A percentile compares a stretch with the other conserved stretches of the same genome.
phyloP scores from a whole-genome alignment of 2,888 invertebrate species.

The Monoplex corrugatus region DNA sequence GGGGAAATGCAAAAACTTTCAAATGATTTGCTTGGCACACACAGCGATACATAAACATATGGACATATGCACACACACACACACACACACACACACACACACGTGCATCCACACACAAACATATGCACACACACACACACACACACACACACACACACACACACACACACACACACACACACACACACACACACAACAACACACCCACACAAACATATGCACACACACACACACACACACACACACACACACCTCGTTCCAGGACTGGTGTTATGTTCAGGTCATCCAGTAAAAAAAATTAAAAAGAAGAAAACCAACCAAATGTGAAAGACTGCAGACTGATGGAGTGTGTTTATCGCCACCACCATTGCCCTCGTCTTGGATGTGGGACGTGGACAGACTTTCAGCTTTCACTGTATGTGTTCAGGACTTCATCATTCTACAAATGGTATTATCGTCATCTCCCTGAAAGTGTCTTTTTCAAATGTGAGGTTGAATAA shows the following conservation, averaged over 20 bases:
- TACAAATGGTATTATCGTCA: too few relatives aligned
- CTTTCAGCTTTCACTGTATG: too few relatives aligned
- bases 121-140: not conserved
- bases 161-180: not conserved
- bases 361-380: too few relatives aligned
- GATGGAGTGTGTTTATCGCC: too few relatives aligned
- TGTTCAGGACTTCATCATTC: too few relatives aligned
- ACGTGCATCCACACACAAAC: not conserved
- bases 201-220: not conserved
- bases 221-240: not conserved
- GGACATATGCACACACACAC: not conserved
- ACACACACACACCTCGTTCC: too few relatives aligned
- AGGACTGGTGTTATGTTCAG: not conserved
- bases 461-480: too few relatives aligned
- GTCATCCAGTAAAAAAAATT: not conserved
- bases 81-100: conserved; percentile 16
- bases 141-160: conserved; percentile 13
- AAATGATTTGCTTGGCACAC: too few relatives aligned
- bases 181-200: not conserved
- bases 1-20: too few relatives aligned
- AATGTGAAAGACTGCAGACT: too few relatives aligned
- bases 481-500: too few relatives aligned
- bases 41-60: not conserved
- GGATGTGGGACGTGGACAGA: too few relatives aligned
- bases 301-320: not conserved